Percentiles rank a stretch among this genome's conserved stretches.
phyloP scores from a whole-genome alignment of 2,888 invertebrate genomes.

The Smittia aterrima region DNA sequence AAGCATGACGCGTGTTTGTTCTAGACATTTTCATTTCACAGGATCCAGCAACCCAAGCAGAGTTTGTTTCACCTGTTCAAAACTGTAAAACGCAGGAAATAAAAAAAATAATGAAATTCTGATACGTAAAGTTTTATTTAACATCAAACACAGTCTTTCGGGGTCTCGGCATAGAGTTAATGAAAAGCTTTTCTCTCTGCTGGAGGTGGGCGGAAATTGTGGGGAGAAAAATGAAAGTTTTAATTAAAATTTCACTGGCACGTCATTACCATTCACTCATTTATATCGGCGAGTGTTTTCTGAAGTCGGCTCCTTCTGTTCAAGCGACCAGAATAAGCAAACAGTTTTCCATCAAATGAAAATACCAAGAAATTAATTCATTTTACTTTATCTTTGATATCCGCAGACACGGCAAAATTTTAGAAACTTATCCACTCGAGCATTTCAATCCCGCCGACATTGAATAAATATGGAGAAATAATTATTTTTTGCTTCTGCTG shows the following conservation, averaged over 20 bases:
- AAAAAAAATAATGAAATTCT: constrained; percentile 13
- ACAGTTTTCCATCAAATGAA: not conserved
- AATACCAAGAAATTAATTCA: not conserved
- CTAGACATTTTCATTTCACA: constrained; percentile 1
- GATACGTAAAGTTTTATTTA: constrained; percentile 10
- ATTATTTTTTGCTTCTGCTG: not conserved
- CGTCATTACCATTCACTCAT: constrained; percentile 37
- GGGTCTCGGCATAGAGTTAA: not conserved
- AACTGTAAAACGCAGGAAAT: not conserved
- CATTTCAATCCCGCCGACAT: constrained; percentile 13
- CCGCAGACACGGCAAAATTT: not conserved
- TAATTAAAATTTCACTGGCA: constrained; percentile 38
- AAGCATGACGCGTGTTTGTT: not conserved
- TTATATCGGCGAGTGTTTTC: not conserved
- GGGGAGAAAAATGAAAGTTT: constrained; percentile 35
- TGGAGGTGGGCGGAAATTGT: not conserved
- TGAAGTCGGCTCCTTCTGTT: no score
- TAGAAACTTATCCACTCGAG: not conserved
- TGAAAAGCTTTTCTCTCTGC: not conserved
- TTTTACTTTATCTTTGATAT: not conserved
- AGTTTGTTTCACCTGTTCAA: constrained; percentile 7
- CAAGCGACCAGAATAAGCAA: no score
- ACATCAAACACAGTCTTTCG: constrained; percentile 11
- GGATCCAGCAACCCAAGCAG: not conserved
- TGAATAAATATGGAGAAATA: constrained; percentile 34